A percentile compares a stretch with the other conserved stretches of the same genome.
Evolutionary conservation across 2,113 vertebrate species (phyloP).

Genomic region (Andinoacara biseriatus): DNA sequence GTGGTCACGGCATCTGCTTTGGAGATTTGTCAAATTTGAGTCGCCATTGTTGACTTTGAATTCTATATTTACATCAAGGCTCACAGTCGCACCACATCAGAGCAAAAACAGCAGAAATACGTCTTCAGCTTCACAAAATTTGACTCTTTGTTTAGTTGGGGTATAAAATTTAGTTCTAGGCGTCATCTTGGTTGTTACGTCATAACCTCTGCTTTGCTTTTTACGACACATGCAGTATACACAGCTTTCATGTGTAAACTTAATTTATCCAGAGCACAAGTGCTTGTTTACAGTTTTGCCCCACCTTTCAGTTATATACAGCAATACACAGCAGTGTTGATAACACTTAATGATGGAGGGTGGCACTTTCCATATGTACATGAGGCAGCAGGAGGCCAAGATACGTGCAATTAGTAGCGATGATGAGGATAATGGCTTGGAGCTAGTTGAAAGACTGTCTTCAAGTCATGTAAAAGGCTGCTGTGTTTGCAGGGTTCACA

Average conservation of each 20-base stretch:
- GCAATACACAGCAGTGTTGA: slow-evolving; percentile 16
- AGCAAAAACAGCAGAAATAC: slow-evolving; percentile 12
- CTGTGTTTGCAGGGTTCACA: neutral
- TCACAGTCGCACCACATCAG: slow-evolving; percentile 51
- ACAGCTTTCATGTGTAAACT: neutral
- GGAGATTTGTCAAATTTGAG: slow-evolving; percentile 35
- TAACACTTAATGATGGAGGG: slow-evolving; percentile 23
- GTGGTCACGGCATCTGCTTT: slow-evolving; percentile 66
- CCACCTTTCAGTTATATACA: slow-evolving; percentile 3
- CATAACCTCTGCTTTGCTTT: neutral
- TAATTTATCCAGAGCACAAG: slow-evolving; percentile 32
- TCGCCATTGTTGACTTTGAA: slow-evolving; percentile 3
- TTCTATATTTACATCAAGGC: slow-evolving; percentile 26
- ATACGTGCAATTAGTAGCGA: neutral
- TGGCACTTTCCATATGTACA: neutral
- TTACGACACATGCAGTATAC: slow-evolving; percentile 3
- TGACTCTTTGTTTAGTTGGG: neutral
- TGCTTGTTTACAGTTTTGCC: slow-evolving; percentile 10
- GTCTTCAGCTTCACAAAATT: neutral
- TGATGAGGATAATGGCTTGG: neutral
- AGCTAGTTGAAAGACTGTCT: neutral
- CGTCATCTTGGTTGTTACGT: neutral
- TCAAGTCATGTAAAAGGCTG: too few relatives aligned
- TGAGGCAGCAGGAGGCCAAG: neutral
- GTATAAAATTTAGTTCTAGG: slow-evolving; percentile 1